These are phyloP conservation scores for Heliconius sara DNA, from an alignment of 2,888 invertebrate genomes.

Conservation along the genomic window DNA sequence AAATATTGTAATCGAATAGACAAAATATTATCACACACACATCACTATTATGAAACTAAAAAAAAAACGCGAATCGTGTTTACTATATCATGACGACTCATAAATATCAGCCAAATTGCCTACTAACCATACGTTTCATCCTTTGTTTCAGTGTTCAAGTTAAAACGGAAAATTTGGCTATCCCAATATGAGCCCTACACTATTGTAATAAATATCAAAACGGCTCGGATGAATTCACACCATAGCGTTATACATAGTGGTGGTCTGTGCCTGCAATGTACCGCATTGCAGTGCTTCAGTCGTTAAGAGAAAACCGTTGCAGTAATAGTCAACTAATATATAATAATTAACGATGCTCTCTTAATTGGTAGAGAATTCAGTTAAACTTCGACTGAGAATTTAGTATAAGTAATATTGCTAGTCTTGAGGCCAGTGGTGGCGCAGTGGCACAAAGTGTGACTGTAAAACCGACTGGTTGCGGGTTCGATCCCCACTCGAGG, in stretches of 20 bases:
- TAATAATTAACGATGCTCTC: conserved; percentile 52
- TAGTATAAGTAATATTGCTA: conserved; percentile 16
- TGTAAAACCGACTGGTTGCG: too few relatives aligned
- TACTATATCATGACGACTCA: conserved; percentile 39
- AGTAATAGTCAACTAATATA: conserved; percentile 52
- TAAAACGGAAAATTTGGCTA: conserved; percentile 34
- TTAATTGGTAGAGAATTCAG: conserved; percentile 49
- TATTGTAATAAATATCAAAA: conserved; percentile 46
- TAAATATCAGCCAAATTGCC: conserved; percentile 45
- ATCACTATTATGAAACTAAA: conserved; percentile 28
- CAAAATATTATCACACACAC: background rate
- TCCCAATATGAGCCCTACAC: conserved; percentile 44
- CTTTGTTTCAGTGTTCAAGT: conserved; percentile 45
- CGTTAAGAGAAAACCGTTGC: conserved; percentile 50
- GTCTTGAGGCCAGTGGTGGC: too few relatives aligned
- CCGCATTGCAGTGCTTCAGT: conserved; percentile 52
- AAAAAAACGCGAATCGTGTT: conserved; percentile 41
- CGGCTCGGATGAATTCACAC: conserved; percentile 44
- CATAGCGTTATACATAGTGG: conserved; percentile 47
- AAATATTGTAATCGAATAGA: conserved; percentile 1
- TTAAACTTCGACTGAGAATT: conserved; percentile 40
- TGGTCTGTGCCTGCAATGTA: conserved; percentile 50
- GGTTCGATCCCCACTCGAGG: too few relatives aligned
- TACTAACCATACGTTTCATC: conserved; percentile 45
- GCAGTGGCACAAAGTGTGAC: background rate